phyloP scores from a whole-genome alignment of 2,113 vertebrate species.

The Anthoscopus minutus region DNA sequence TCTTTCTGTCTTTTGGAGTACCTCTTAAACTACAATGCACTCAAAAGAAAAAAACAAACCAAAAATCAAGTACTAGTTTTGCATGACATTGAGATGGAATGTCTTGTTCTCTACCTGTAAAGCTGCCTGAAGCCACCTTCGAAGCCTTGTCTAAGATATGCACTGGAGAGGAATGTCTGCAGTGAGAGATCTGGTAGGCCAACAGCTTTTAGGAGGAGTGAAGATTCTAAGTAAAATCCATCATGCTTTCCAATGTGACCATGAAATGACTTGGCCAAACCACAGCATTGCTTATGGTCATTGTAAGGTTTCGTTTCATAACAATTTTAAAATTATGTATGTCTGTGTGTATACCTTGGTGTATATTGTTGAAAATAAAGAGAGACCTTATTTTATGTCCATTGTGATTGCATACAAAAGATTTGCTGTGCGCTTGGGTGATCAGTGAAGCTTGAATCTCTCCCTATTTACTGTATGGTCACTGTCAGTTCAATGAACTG shows the following conservation, averaged over 20 bases:
- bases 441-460: slow-evolving; percentile 78
- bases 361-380: slow-evolving; percentile 73
- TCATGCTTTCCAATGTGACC: neutral
- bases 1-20: neutral
- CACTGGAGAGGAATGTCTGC: fast-evolving
- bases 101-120: neutral
- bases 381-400: slow-evolving; percentile 75
- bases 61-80: neutral
- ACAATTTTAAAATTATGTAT: slow-evolving; percentile 14
- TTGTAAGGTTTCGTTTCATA: neutral
- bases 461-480: slow-evolving; percentile 84
- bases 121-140: neutral
- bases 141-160: fast-evolving
- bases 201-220: neutral
- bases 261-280: neutral
- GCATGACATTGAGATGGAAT: neutral
- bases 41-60: neutral
- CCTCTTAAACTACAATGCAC: neutral
- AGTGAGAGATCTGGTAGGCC: neutral
- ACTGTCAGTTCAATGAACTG: slow-evolving; percentile 86
- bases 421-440: slow-evolving; percentile 70
- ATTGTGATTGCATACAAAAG: slow-evolving; percentile 79
- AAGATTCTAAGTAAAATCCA: neutral
- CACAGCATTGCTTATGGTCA: neutral
- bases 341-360: slow-evolving; percentile 17